Evolutionary conservation across 2,113 vertebrate species (phyloP).

Genomic region (Brachionichthys hirsutus): DNA sequence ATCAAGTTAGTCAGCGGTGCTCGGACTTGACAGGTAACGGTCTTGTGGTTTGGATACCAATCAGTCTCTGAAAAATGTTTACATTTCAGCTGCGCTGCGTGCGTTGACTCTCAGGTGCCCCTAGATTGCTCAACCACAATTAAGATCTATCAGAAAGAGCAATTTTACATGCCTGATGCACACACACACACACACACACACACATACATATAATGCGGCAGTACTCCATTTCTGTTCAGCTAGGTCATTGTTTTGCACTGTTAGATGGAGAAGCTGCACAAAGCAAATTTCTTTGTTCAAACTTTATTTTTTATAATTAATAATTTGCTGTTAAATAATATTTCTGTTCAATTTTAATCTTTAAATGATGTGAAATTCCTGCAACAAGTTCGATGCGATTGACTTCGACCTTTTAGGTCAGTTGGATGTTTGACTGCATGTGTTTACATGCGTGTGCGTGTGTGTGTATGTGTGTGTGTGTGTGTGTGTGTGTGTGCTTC

Average conservation of each 20-base stretch:
- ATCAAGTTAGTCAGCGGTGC: conserved; percentile 59
- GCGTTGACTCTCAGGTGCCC: conserved; percentile 67
- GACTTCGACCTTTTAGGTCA: conserved; percentile 32
- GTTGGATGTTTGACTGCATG: conserved; percentile 22
- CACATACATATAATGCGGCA: neutral
- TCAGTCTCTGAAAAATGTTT: conserved; percentile 76
- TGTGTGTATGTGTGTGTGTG: conserved; percentile 31
- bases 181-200: conserved; percentile 16
- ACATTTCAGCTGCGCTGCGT: conserved; percentile 61
- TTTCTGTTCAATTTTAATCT: neutral
- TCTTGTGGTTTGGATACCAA: conserved; percentile 75
- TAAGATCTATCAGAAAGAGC: conserved; percentile 52
- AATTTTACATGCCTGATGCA: conserved; percentile 38
- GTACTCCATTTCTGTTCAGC: neutral
- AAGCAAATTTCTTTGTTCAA: neutral
- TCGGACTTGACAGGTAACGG: conserved; percentile 72
- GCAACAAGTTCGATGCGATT: conserved; percentile 9
- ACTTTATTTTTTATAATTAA: neutral
- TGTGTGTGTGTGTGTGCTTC: conserved; percentile 56
- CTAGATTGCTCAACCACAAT: conserved; percentile 56
- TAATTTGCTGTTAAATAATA: neutral
- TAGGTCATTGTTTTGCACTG: neutral
- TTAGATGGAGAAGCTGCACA: neutral
- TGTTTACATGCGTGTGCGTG: conserved; percentile 41
- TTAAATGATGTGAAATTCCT: neutral